Conservation (phyloP, 2,113 vertebrate genomes). For the Saguinus midas region DNA sequence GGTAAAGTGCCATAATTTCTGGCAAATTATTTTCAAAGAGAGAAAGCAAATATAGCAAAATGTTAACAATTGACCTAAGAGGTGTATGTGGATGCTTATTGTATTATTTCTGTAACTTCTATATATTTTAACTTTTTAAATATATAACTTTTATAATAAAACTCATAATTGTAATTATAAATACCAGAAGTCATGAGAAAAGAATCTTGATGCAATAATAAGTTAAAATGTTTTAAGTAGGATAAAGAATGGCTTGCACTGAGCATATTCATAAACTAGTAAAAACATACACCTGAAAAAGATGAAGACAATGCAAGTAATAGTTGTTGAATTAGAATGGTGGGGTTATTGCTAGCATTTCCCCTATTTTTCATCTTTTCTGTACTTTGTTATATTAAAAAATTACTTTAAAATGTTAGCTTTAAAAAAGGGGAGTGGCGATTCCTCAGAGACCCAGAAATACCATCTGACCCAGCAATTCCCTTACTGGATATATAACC, state of each 20-base stretch:
- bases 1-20: constrained; percentile 18
- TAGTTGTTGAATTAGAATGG: neutral
- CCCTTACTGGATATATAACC: no score
- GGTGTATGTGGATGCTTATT: neutral
- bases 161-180: neutral
- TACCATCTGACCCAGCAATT: no score
- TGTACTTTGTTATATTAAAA: constrained; percentile 24
- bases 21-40: constrained; percentile 17
- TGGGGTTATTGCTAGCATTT: neutral
- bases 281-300: neutral
- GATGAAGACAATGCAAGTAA: neutral
- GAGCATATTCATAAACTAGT: neutral
- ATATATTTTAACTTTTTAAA: neutral
- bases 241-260: neutral
- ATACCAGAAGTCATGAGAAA: neutral
- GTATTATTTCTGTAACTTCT: neutral
- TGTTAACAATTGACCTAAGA: neutral
- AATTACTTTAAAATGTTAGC: neutral
- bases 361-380: neutral
- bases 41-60: neutral
- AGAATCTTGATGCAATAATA: neutral
- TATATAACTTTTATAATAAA: neutral
- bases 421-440: neutral
- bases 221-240: neutral
- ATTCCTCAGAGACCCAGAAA: no score